phyloP scores from a whole-genome alignment of 2,888 invertebrate species.

The Odontocolon sp. region DNA sequence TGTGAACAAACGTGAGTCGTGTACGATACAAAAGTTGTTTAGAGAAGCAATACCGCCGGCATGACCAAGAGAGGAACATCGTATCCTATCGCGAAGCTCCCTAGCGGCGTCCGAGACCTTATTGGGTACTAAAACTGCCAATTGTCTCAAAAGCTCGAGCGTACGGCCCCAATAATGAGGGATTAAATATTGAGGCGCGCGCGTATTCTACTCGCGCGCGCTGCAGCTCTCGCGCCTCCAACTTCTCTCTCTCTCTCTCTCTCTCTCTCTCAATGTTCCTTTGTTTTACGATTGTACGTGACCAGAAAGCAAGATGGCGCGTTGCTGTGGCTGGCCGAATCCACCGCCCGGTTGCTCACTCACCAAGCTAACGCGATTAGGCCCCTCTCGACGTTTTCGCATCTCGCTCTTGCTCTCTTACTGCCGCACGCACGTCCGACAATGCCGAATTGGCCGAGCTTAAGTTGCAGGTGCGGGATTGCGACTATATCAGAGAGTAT shows the following conservation, averaged over 20 bases:
- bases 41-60: slow-evolving; percentile 1
- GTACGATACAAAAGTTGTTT: slow-evolving; percentile 9
- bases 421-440: slow-evolving; percentile 42
- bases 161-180: slow-evolving; percentile 78
- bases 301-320: slow-evolving; percentile 79
- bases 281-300: slow-evolving; percentile 80
- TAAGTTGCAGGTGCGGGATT: slow-evolving; percentile 40
- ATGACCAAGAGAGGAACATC: slow-evolving; percentile 24
- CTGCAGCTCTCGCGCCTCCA: no score
- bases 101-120: slow-evolving; percentile 65
- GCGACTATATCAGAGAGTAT: slow-evolving; percentile 3
- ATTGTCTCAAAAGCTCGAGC: slow-evolving; percentile 79
- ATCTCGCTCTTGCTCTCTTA: slow-evolving; percentile 29
- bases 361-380: slow-evolving; percentile 74
- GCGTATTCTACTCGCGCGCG: slow-evolving; percentile 70
- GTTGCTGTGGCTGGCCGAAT: slow-evolving; percentile 39
- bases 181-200: slow-evolving; percentile 79
- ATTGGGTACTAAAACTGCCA: slow-evolving; percentile 77
- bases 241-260: no score
- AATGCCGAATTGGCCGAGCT: slow-evolving; percentile 49
- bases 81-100: slow-evolving; percentile 47
- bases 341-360: slow-evolving; percentile 30
- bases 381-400: slow-evolving; percentile 58
- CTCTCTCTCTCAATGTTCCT: slow-evolving; percentile 73
- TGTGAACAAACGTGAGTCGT: slow-evolving; percentile 17